A percentile compares a stretch with the other conserved stretches of the same genome.
Conservation (phyloP, 2,797 vertebrate genomes). For the Myotis findleyi region DNA sequence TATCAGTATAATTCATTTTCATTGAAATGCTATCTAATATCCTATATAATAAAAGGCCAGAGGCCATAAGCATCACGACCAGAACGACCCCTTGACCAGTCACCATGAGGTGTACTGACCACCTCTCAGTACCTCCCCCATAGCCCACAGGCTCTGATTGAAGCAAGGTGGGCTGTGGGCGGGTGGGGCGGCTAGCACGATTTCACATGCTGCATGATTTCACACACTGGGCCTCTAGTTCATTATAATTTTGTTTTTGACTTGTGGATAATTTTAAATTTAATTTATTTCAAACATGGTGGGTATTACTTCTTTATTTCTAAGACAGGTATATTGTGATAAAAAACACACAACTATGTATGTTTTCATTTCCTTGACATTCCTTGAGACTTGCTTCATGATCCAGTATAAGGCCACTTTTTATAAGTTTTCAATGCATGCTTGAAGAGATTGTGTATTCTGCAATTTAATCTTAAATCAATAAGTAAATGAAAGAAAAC, state of each 20-base stretch:
- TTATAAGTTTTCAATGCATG: neutral
- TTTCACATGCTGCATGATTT: too few species aligned
- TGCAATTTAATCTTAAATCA: neutral
- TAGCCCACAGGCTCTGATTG: too few species aligned
- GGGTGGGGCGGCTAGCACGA: too few species aligned
- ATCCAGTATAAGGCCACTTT: neutral
- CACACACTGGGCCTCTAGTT: too few species aligned
- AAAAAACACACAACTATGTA: neutral
- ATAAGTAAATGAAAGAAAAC: neutral
- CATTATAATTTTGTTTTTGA: constrained; percentile 9
- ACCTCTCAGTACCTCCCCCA: too few species aligned
- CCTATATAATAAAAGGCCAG: too few species aligned
- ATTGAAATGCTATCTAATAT: neutral
- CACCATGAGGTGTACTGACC: too few species aligned
- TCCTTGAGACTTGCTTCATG: neutral
- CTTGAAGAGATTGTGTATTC: neutral
- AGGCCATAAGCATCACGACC: too few species aligned
- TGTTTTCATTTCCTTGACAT: constrained; percentile 38
- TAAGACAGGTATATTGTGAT: neutral
- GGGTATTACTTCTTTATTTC: neutral
- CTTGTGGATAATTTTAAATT: constrained; percentile 2
- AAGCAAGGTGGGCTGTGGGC: too few species aligned
- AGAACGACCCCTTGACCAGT: too few species aligned
- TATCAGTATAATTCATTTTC: neutral
- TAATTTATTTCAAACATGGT: neutral